These are phyloP conservation scores for Urocynchramus pylzowi DNA, from an alignment of 2,113 vertebrate genomes.

Conservation along the genomic window DNA sequence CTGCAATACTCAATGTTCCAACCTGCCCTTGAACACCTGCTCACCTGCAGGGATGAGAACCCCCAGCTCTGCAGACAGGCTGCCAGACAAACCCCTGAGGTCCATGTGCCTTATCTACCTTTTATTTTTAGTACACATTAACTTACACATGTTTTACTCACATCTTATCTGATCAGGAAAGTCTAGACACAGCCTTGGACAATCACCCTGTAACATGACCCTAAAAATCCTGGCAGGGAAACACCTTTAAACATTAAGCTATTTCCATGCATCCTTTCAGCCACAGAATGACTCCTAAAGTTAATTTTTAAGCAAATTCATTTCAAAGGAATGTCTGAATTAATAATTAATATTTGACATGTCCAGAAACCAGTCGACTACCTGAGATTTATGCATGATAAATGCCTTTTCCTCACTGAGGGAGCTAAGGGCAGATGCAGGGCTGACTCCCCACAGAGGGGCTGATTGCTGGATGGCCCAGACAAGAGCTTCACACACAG, in stretches of 20 bases:
- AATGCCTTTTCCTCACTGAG: neutral
- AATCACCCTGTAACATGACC: neutral
- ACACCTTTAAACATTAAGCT: slow-evolving; percentile 1
- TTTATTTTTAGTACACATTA: neutral
- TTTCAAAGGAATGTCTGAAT: slow-evolving; percentile 41
- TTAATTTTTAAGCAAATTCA: slow-evolving; percentile 63
- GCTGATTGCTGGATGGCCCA: neutral
- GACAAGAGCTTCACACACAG: neutral
- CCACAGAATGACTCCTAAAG: neutral
- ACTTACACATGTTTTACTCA: neutral
- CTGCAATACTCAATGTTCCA: neutral
- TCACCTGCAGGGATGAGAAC: neutral
- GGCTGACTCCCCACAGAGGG: too few relatives aligned
- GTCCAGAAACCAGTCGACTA: fast-evolving
- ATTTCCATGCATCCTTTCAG: neutral
- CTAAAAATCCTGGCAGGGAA: neutral
- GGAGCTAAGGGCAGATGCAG: neutral
- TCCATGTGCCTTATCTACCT: neutral
- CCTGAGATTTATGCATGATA: neutral
- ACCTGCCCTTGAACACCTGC: neutral
- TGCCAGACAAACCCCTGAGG: neutral
- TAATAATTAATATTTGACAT: slow-evolving; percentile 31
- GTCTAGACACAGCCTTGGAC: neutral
- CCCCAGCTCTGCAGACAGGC: neutral
- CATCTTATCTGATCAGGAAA: neutral